Conservation (phyloP, 2,113 vertebrate species). For the Notothenia coriiceps region DNA sequence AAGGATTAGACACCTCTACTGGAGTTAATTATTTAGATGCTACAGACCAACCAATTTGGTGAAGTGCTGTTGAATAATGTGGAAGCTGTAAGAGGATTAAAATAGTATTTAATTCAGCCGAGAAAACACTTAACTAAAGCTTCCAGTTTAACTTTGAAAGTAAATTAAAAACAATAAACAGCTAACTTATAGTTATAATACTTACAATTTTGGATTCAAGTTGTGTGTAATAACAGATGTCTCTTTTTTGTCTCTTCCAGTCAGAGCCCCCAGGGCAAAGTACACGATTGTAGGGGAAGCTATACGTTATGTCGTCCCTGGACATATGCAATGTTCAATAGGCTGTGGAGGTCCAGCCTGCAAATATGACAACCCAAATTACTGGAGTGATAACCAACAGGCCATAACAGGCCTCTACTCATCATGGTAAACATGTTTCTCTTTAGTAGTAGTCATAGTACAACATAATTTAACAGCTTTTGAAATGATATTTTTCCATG, state of each 20-base stretch:
- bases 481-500: background rate
- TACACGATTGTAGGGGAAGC: slow-evolving; percentile 93
- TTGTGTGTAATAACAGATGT: background rate
- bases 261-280: slow-evolving; percentile 87
- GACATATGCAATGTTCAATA: slow-evolving; percentile 91
- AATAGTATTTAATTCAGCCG: background rate
- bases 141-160: background rate
- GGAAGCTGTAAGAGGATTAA: background rate
- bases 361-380: slow-evolving; percentile 93
- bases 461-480: background rate
- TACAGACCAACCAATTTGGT: slow-evolving; percentile 24
- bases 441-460: background rate
- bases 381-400: slow-evolving; percentile 91
- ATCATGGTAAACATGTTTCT: slow-evolving; percentile 85
- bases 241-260: slow-evolving; percentile 55
- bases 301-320: slow-evolving; percentile 90
- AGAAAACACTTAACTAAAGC: background rate
- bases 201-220: background rate
- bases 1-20: slow-evolving; percentile 65
- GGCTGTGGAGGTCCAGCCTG: slow-evolving; percentile 91
- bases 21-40: slow-evolving; percentile 39
- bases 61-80: background rate
- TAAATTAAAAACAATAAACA: background rate
- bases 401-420: slow-evolving; percentile 94
- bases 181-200: background rate